phyloP scores from a whole-genome alignment of 1,140 invertebrate species.

The Ylistrum balloti region DNA sequence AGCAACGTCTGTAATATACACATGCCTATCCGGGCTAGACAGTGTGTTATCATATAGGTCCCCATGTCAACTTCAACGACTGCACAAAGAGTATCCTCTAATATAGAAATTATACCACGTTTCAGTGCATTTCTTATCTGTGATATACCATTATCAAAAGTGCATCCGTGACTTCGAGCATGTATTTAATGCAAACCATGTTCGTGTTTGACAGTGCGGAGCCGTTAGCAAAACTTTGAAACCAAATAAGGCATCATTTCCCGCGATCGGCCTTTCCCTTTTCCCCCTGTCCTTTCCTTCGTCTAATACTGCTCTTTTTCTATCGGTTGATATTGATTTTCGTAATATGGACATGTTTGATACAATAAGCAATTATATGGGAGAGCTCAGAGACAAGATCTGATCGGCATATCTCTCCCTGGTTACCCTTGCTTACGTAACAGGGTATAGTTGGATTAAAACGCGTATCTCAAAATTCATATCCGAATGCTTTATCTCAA shows the following conservation, averaged over 20 bases:
- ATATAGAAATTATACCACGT: background rate
- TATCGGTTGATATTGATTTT: background rate
- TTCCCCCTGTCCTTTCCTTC: background rate
- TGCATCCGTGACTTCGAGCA: background rate
- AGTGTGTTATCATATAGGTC: background rate
- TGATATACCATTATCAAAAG: constrained; percentile 40
- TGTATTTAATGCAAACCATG: background rate
- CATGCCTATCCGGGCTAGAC: background rate
- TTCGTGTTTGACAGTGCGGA: background rate
- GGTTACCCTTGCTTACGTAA: background rate
- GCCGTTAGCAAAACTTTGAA: background rate
- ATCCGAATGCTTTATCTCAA: background rate
- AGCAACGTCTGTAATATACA: background rate
- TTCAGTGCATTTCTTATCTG: background rate
- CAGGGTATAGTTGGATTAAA: background rate
- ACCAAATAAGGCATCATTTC: background rate
- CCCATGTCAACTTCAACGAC: background rate
- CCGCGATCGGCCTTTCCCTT: background rate
- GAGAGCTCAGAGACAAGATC: background rate
- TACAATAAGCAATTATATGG: constrained; percentile 14
- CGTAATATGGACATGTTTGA: background rate
- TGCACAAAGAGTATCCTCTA: background rate
- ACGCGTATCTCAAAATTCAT: constrained; percentile 3
- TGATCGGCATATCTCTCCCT: background rate
- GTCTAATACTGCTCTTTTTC: background rate